These are phyloP conservation scores for Micromussa lordhowensis DNA, from an alignment of 92 coral and sea anemone genomes.

Conservation along the genomic window DNA sequence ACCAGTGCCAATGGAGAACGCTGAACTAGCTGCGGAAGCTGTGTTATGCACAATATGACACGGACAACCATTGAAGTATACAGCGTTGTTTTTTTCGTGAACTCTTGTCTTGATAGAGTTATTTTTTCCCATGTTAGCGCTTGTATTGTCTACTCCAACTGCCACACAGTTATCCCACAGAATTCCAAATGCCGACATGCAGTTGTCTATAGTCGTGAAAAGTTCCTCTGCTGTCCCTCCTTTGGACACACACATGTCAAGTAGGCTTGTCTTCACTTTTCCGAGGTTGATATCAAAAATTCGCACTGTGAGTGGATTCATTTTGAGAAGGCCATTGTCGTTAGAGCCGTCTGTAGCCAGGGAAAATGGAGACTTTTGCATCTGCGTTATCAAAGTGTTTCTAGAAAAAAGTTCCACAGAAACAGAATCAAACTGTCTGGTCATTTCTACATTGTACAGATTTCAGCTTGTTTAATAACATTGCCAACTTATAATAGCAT, in stretches of 20 bases:
- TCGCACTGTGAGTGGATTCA: background rate
- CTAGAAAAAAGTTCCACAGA: background rate
- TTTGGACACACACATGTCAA: no score
- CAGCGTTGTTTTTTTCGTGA: background rate
- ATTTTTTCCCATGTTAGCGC: constrained; percentile 43
- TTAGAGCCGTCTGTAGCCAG: background rate
- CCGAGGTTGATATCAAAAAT: no score
- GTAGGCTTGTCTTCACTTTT: no score
- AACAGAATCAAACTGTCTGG: no score
- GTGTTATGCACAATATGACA: constrained; percentile 37
- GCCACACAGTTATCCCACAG: constrained; percentile 51
- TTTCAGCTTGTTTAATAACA: no score
- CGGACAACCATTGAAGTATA: constrained; percentile 44
- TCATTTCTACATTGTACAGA: no score
- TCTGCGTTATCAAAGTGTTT: background rate
- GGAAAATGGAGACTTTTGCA: background rate
- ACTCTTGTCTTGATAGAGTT: constrained; percentile 41
- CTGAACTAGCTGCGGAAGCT: constrained; percentile 22
- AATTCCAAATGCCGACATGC: constrained; percentile 1
- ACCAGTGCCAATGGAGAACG: constrained; percentile 43
- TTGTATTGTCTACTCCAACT: constrained; percentile 52
- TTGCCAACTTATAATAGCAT: no score
- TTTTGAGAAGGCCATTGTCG: background rate
- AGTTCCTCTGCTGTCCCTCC: background rate
- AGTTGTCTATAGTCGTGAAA: constrained; percentile 16